These are phyloP conservation scores for Dryoscopus gambensis DNA, from an alignment of 2,113 vertebrate species.

Conservation along the genomic window DNA sequence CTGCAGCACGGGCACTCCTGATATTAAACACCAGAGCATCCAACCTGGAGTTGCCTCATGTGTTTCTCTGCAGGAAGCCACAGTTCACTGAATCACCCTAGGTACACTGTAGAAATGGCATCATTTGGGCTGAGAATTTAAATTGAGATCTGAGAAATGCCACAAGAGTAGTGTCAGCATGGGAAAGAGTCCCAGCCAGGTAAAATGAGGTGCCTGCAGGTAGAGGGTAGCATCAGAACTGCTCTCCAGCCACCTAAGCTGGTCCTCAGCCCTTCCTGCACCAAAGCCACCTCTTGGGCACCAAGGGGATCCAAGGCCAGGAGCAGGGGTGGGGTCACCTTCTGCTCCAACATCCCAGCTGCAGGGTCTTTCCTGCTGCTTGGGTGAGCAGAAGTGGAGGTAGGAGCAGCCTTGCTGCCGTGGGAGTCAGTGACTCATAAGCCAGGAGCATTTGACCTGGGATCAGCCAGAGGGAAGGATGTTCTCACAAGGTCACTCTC, in stretches of 20 bases:
- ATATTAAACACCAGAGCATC: background rate
- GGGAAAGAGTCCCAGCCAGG: background rate
- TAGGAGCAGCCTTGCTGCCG: background rate
- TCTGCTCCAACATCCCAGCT: background rate
- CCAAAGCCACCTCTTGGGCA: background rate
- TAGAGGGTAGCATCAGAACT: background rate
- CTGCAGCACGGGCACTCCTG: background rate
- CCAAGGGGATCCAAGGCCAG: background rate
- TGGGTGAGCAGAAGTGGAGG: fast-evolving
- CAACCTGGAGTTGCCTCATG: background rate
- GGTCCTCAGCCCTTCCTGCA: background rate
- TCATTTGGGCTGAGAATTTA: background rate
- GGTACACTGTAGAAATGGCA: background rate
- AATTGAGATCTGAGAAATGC: background rate
- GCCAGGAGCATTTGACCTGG: background rate
- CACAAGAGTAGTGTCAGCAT: background rate
- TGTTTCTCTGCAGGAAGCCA: background rate
- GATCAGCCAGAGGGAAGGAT: background rate
- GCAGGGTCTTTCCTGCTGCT: background rate
- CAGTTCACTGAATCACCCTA: background rate
- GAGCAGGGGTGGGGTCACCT: background rate
- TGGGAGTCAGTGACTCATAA: background rate
- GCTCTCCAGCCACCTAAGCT: background rate
- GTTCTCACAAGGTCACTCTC: background rate
- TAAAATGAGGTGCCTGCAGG: background rate